Base-by-base conservation (phyloP, 2,797 vertebrate genomes). In the Gouania willdenowi region DNA sequence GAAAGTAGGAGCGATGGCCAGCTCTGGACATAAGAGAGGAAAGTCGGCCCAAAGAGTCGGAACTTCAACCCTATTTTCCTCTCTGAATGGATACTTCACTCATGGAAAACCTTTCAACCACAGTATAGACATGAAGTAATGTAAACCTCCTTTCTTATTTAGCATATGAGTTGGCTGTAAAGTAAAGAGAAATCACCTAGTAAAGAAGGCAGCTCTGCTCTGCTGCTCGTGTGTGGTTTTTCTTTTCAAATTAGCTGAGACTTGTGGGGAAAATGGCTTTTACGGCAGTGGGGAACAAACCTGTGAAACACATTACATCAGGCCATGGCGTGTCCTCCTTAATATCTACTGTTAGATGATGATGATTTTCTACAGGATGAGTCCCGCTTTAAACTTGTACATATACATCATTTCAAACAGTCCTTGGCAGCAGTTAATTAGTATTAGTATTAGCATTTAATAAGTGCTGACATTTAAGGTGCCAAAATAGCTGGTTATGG, bases 251-350 rank as follows among this genome's bases (percentile, higher is more conserved):
- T 71, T 33, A 65, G 40, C 40, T 9, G 21, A 62, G 29, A 47
- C 73, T 50, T 77, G 63, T 79, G 60, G 41, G 3, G 22, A 43
- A 60, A 51, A 23, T 4, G 1, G 3, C 4, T 0, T n/a, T n/a
- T n/a, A n/a, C n/a, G n/a, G n/a, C n/a, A n/a, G 2, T 43, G 39
- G 46, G 27, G 56, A 68, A 53, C 22, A 26, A 49, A 72, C 29
- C 78, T 84, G 75, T 75, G 58, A 81, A 85, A 82, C 9, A 21
- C 62, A 81, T 83, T 69, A 79, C 45, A 54, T 47, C 16, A 8
- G 36, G 31, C 55, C 60, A 40, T 34, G 61, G 14, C 26, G 40
- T 48, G 35, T 64, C 12, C 51, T 28, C 57, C n/a, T 49, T 34
- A 26, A 38, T 25, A 50, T 55, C 40, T 27, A 40, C 24, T 47